Percentiles rank a stretch among this genome's conserved stretches.
phyloP scores from a whole-genome alignment of 2,888 invertebrate species.

The Cinara cedri region DNA sequence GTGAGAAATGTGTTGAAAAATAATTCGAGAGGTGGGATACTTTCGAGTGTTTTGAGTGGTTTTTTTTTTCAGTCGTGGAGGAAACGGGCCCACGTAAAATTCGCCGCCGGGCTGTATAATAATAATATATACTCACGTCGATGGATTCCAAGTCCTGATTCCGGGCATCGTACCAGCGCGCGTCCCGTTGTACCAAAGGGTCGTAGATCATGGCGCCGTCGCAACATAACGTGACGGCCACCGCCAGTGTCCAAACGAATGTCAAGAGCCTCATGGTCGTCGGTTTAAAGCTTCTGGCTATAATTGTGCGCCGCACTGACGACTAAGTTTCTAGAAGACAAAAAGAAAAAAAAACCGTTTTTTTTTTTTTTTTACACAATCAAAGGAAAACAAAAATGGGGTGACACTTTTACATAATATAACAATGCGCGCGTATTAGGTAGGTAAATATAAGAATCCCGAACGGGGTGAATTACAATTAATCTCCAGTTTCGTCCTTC shows the following conservation, averaged over 20 bases:
- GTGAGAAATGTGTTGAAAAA: too few relatives aligned
- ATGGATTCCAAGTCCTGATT: slow-evolving; percentile 31
- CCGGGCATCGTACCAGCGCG: slow-evolving; percentile 27
- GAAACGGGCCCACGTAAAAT: too few relatives aligned
- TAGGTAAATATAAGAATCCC: too few relatives aligned
- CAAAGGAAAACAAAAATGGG: neutral
- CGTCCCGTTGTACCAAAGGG: slow-evolving; percentile 6
- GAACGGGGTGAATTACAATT: neutral
- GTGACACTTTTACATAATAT: too few relatives aligned
- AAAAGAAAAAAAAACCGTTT: neutral
- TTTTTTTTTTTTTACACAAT: neutral
- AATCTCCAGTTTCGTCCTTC: neutral
- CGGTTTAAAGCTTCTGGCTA: neutral
- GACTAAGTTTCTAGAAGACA: neutral
- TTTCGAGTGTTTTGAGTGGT: too few relatives aligned
- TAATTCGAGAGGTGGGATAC: too few relatives aligned
- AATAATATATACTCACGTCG: slow-evolving; percentile 21
- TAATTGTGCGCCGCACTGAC: too few relatives aligned
- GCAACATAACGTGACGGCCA: slow-evolving; percentile 48
- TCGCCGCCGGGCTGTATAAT: neutral
- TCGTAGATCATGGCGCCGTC: slow-evolving; percentile 36
- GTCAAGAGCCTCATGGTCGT: slow-evolving; percentile 41
- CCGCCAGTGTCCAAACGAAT: slow-evolving; percentile 40
- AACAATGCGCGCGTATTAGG: too few relatives aligned
- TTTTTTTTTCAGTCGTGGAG: too few relatives aligned